Evolutionary conservation across 2,888 invertebrate genomes (phyloP).

Genomic region (Stenodema calcarata): DNA sequence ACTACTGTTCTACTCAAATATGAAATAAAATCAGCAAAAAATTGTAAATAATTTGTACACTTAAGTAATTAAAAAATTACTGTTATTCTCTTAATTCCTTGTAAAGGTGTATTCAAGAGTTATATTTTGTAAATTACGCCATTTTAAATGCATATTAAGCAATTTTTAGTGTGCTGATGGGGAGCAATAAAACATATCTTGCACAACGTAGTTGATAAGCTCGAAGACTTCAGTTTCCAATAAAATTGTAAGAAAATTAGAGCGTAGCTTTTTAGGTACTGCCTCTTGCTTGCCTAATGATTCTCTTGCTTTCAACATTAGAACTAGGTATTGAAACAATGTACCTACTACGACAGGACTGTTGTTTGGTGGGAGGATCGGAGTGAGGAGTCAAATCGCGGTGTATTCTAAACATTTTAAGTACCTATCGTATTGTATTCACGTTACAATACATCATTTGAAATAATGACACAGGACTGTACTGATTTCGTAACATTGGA

Average conservation of each 20-base stretch:
- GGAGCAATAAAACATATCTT: conserved; percentile 57
- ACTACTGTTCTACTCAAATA: background rate
- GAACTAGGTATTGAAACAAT: background rate
- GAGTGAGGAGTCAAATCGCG: too few relatives aligned
- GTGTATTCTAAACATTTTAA: too few relatives aligned
- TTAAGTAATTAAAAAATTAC: background rate
- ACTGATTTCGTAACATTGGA: too few relatives aligned
- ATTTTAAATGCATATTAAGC: conserved; percentile 15
- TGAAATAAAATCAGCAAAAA: background rate
- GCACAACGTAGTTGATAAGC: conserved; percentile 55
- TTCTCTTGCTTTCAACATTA: background rate
- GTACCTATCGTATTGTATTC: too few relatives aligned
- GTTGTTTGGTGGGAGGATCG: too few relatives aligned
- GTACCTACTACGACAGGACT: background rate
- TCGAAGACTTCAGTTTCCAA: conserved; percentile 10
- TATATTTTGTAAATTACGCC: conserved; percentile 21
- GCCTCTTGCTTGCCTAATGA: conserved; percentile 6
- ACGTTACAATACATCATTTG: too few relatives aligned
- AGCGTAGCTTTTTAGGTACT: background rate
- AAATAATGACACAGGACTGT: too few relatives aligned
- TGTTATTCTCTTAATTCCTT: background rate
- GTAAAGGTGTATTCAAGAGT: background rate
- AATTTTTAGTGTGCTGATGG: conserved; percentile 51
- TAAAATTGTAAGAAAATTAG: background rate
- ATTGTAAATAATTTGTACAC: background rate